Percentiles rank a stretch among this genome's conserved stretches.
phyloP scores from a whole-genome alignment of 2,888 invertebrate species.

The Cryptophagus acutangulus region DNA sequence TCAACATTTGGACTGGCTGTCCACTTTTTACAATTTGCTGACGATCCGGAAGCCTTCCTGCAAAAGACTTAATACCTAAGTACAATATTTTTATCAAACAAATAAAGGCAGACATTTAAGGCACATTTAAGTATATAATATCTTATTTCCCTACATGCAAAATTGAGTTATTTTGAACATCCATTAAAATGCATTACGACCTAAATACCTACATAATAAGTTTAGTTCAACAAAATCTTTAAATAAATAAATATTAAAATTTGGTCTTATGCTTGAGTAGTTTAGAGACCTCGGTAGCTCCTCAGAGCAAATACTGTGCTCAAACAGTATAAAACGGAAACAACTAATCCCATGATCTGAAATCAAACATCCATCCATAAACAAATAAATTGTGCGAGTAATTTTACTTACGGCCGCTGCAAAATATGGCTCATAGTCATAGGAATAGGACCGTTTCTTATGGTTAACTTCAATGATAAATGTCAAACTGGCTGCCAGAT shows the following conservation, averaged over 20 bases:
- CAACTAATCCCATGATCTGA: slow-evolving; percentile 71
- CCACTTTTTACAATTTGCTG: no score
- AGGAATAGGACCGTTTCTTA: slow-evolving; percentile 43
- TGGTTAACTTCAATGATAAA: slow-evolving; percentile 64
- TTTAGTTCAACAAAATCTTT: not conserved
- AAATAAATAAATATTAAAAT: slow-evolving; percentile 1
- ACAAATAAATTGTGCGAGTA: no score
- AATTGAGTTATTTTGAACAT: slow-evolving; percentile 1
- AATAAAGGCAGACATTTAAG: slow-evolving; percentile 15
- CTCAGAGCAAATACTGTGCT: slow-evolving; percentile 75
- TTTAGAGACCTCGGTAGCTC: slow-evolving; percentile 69
- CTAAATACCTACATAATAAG: not conserved
- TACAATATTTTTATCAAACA: no score
- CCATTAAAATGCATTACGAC: not conserved
- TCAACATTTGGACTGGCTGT: no score
- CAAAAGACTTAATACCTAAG: no score
- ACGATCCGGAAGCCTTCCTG: no score
- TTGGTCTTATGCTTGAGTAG: no score
- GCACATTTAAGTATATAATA: slow-evolving; percentile 14
- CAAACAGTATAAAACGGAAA: slow-evolving; percentile 66
- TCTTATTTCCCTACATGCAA: slow-evolving; percentile 1
- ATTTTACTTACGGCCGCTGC: slow-evolving; percentile 65
- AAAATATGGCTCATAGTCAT: slow-evolving; percentile 60
- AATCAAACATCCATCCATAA: slow-evolving; percentile 38
- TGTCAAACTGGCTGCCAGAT: slow-evolving; percentile 65